phyloP scores from a whole-genome alignment of 2,888 invertebrate genomes.

The Cephus spinipes region DNA sequence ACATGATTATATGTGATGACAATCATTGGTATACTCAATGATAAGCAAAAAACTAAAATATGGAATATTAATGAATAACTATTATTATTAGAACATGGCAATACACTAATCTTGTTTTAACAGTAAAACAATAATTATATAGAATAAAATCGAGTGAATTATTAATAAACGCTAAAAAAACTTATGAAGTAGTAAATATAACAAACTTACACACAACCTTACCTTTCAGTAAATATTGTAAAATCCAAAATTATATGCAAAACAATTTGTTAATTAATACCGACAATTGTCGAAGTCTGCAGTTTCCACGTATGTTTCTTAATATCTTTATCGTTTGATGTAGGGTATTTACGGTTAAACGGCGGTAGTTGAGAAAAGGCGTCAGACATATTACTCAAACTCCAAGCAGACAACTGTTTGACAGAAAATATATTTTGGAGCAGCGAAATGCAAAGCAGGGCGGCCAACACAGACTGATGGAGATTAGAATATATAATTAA shows the following conservation, averaged over 20 bases:
- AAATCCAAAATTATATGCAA: not conserved
- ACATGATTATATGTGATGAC: not conserved
- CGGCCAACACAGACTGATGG: not conserved
- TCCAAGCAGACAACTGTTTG: slow-evolving; percentile 30
- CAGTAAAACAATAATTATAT: not conserved
- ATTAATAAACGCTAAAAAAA: not conserved
- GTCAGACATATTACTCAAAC: slow-evolving; percentile 41
- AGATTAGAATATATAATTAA: not conserved
- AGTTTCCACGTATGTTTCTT: not conserved
- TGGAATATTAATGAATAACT: not conserved
- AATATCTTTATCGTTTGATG: not conserved
- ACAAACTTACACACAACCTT: not conserved
- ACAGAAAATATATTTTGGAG: not conserved
- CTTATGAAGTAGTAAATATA: not conserved
- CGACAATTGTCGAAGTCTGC: not conserved
- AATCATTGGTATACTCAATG: not conserved
- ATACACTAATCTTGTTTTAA: not conserved
- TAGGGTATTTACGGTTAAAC: slow-evolving; percentile 26
- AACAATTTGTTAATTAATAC: not conserved
- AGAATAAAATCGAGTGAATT: not conserved
- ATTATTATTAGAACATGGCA: not conserved
- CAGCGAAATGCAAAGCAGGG: not conserved
- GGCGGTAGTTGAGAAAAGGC: slow-evolving; percentile 24
- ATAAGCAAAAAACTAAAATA: not conserved
- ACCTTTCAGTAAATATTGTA: not conserved